These are phyloP conservation scores for Lordiphosa collinella DNA, from an alignment of 1,140 invertebrate species.

Conservation along the genomic window DNA sequence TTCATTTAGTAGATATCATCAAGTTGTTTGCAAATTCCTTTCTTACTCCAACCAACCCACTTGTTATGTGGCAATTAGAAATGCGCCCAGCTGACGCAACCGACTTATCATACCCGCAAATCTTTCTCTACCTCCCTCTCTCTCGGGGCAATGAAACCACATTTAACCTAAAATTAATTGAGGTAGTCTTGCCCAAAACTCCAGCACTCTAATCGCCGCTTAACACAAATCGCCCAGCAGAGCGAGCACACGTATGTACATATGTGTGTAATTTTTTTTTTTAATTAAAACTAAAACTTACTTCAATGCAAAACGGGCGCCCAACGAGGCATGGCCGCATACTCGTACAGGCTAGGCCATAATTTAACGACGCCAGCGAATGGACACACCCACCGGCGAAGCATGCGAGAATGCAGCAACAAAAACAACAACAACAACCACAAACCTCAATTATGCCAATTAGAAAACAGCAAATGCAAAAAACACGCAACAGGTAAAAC, in stretches of 20 bases:
- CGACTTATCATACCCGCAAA: slow-evolving; percentile 49
- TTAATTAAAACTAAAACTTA: slow-evolving; percentile 51
- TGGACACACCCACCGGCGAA: slow-evolving; percentile 48
- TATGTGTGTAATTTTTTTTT: slow-evolving; percentile 53
- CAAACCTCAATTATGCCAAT: slow-evolving; percentile 80
- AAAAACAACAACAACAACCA: slow-evolving; percentile 15
- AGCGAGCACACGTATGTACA: slow-evolving; percentile 36
- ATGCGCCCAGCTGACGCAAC: slow-evolving; percentile 48
- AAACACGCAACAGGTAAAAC: slow-evolving; percentile 63
- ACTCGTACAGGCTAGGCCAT: slow-evolving; percentile 46
- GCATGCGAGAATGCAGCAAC: slow-evolving; percentile 66
- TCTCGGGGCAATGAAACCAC: slow-evolving; percentile 7
- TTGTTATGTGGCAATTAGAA: slow-evolving; percentile 17
- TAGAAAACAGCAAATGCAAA: slow-evolving; percentile 68
- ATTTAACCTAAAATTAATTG: slow-evolving; percentile 69
- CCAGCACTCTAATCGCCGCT: slow-evolving; percentile 55
- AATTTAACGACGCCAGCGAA: slow-evolving; percentile 42
- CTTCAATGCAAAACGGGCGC: slow-evolving; percentile 14
- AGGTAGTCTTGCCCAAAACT: slow-evolving; percentile 20
- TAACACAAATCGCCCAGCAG: slow-evolving; percentile 61
- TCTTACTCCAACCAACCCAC: not conserved
- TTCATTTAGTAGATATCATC: too few relatives aligned
- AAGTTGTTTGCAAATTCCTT: not conserved
- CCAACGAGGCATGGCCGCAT: slow-evolving; percentile 10
- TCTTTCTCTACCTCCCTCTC: slow-evolving; percentile 25